Conservation (phyloP, 2,113 vertebrate species). For the Apodemus speciosus region DNA sequence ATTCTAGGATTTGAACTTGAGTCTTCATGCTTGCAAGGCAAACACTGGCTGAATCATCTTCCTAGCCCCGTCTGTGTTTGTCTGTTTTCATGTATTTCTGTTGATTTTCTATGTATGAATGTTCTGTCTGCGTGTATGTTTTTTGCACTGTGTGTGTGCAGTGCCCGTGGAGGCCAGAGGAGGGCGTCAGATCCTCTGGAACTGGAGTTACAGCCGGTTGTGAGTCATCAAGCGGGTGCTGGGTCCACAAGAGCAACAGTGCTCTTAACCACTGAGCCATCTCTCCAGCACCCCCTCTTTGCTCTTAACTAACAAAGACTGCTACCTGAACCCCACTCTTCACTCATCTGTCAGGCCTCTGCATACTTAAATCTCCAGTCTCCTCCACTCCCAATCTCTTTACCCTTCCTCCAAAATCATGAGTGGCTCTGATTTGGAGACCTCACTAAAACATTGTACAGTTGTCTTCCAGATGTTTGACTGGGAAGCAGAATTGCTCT, state of each 20-base stretch:
- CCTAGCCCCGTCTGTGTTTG: background rate
- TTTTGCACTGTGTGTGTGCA: background rate
- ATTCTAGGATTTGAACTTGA: background rate
- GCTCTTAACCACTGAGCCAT: background rate
- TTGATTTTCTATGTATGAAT: background rate
- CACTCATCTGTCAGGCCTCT: background rate
- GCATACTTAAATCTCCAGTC: background rate
- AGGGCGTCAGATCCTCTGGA: background rate
- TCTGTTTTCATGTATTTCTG: background rate
- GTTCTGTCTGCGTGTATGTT: background rate
- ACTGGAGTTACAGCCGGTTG: background rate
- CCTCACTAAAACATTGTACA: background rate
- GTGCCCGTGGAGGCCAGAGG: background rate
- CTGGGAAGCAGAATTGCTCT: background rate
- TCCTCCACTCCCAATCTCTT: background rate
- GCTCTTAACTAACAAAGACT: background rate
- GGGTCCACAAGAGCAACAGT: background rate
- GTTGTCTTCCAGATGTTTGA: slow-evolving; percentile 22
- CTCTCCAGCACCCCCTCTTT: background rate
- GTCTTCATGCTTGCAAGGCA: background rate
- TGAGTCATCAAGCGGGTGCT: background rate
- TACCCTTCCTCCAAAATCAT: background rate
- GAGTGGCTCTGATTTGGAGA: background rate
- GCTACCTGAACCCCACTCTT: background rate
- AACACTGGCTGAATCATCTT: background rate